phyloP scores from a whole-genome alignment of 2,888 invertebrate genomes.

The Sceliomorpha sp. region DNA sequence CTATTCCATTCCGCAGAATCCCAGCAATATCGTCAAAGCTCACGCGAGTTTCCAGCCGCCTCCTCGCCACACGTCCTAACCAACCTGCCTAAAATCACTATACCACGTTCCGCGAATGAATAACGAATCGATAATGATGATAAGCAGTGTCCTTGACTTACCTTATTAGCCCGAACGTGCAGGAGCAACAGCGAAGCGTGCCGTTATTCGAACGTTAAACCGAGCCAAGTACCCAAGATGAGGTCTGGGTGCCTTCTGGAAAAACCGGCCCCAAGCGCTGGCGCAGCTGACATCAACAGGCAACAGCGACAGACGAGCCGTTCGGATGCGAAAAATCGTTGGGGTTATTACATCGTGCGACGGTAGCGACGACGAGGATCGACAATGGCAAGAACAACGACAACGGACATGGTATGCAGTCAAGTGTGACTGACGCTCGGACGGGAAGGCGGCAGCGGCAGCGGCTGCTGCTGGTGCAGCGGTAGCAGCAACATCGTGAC shows the following conservation, averaged over 20 bases:
- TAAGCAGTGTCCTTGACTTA: constrained; percentile 40
- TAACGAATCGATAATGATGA: neutral
- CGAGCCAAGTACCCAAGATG: no score
- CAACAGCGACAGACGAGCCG: neutral
- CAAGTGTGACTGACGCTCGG: constrained; percentile 11
- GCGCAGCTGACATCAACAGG: no score
- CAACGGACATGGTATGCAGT: neutral
- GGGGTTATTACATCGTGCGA: constrained; percentile 28
- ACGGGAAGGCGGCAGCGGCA: constrained; percentile 2
- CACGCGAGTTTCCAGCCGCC: no score
- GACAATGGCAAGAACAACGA: constrained; percentile 12
- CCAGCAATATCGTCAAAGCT: no score
- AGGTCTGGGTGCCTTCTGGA: no score
- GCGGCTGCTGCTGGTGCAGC: constrained; percentile 9
- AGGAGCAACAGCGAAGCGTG: constrained; percentile 9
- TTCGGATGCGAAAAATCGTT: constrained; percentile 33
- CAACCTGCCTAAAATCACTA: no score
- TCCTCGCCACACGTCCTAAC: no score
- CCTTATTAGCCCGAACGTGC: constrained; percentile 28
- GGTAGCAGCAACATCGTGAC: constrained; percentile 16
- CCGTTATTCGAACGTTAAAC: constrained; percentile 15
- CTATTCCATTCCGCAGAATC: no score
- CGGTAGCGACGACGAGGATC: neutral
- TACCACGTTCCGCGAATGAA: no score
- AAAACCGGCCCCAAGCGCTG: no score